Evolutionary conservation across 2,113 vertebrate species (phyloP), one percentile per base, ranked within the genome.

Genomic region (Toxotes chatareus): DNA sequence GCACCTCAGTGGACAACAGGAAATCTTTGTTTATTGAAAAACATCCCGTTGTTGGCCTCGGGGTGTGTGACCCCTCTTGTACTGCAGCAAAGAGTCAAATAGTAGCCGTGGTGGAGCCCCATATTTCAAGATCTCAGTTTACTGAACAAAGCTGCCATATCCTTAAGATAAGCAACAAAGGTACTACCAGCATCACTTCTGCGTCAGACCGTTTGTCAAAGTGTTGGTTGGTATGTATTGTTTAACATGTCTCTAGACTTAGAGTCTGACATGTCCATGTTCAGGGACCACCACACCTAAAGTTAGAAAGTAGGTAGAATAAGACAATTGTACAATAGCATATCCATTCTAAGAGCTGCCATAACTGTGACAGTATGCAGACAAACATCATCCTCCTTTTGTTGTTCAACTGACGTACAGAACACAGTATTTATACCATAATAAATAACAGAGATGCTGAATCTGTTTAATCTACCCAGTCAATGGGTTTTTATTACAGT

Each of bases 1-100:
- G 94, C 95, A 95, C 95, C 95, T 95, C 61, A 31, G 76, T n/a
- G 92, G 94, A 94, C 93, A 95, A 95, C 94, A 94, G 93, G 95
- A 95, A 93, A 82, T 85, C 88, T 93, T 92, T 91, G 86, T 94
- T 93, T 95, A 94, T 80, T 34, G 55, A 82, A 93, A 93, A 94
- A 94, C 90, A 94, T 94, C 93, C 93, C 89, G 77, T 89, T 80
- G 86, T 91, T 92, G 85, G 84, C 85, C 87, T 78, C 65, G 12
- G 73, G 87, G 82, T 80, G 78, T 57, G 53, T 83, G 84, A 92
- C 91, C 89, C 90, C 47, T 72, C 69, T 73, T 36, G 27, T 60
- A 34, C 12, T 4, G 46, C 31, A 44, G 79, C 36, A 51, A 62
- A 66, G 68, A 73, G 86, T 83, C 77, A 76, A 42, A 32, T n/a